Evolutionary conservation across 2,797 vertebrate species (phyloP).

Genomic region (Picus viridis): DNA sequence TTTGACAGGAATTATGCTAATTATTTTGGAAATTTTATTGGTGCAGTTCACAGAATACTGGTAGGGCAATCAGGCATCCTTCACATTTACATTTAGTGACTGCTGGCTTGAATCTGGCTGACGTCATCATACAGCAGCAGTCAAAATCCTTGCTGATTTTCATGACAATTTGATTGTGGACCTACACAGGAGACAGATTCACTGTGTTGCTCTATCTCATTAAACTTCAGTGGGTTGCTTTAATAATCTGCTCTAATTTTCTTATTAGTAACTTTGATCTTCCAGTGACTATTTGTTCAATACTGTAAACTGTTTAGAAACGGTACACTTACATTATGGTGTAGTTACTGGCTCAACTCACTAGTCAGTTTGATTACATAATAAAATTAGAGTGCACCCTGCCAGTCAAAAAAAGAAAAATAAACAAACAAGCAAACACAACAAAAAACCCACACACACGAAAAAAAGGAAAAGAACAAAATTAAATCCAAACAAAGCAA

Average conservation of each 20-base stretch:
- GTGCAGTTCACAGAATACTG: neutral
- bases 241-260: neutral
- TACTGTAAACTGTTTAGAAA: neutral
- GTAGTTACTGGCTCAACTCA: neutral
- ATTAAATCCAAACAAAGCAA: neutral
- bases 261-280: neutral
- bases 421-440: neutral
- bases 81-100: fast-evolving
- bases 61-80: neutral
- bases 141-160: neutral
- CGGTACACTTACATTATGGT: neutral
- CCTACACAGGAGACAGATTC: neutral
- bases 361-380: neutral
- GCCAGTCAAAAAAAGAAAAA: neutral
- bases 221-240: neutral
- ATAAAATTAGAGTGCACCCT: neutral
- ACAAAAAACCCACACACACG: neutral
- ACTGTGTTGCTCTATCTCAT: neutral
- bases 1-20: neutral
- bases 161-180: neutral
- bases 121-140: neutral
- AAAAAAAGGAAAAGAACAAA: neutral
- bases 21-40: neutral
- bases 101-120: neutral
- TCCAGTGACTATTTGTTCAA: neutral